phyloP scores from a whole-genome alignment of 1,140 invertebrate species.

The Ridgeia piscesae region DNA sequence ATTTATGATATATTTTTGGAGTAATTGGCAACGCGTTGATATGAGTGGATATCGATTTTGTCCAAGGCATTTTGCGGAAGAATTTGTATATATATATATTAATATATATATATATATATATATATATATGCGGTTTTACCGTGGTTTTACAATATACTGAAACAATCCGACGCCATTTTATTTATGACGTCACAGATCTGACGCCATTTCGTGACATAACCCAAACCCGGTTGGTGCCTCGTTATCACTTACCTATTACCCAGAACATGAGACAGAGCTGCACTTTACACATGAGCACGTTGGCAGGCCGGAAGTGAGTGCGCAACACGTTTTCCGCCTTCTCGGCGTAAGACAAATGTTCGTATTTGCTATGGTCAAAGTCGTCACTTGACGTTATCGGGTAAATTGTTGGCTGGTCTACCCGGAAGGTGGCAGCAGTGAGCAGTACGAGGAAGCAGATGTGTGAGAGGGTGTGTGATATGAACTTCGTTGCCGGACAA shows the following conservation, averaged over 20 bases:
- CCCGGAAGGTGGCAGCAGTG: slow-evolving; percentile 55
- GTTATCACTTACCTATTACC: slow-evolving; percentile 48
- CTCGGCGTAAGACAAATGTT: slow-evolving; percentile 44
- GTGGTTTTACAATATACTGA: too few relatives aligned
- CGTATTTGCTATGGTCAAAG: slow-evolving; percentile 38
- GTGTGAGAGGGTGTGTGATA: slow-evolving; percentile 52
- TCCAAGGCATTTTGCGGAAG: too few relatives aligned
- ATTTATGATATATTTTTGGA: too few relatives aligned
- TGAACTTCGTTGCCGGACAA: slow-evolving; percentile 54
- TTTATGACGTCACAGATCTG: too few relatives aligned
- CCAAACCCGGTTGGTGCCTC: background rate
- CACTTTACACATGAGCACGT: slow-evolving; percentile 54
- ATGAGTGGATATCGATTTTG: too few relatives aligned
- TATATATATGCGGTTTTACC: background rate
- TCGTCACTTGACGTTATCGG: slow-evolving; percentile 45
- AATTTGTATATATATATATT: too few relatives aligned
- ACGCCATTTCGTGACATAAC: background rate
- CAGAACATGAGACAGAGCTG: slow-evolving; percentile 58
- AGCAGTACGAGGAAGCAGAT: slow-evolving; percentile 55
- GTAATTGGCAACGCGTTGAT: too few relatives aligned
- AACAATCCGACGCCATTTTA: too few relatives aligned
- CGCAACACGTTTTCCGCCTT: slow-evolving; percentile 52
- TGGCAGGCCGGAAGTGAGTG: slow-evolving; percentile 52
- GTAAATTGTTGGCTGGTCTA: slow-evolving; percentile 46
- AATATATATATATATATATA: background rate